Conservation (phyloP, 2,797 vertebrate species). For the Presbytis comata region DNA sequence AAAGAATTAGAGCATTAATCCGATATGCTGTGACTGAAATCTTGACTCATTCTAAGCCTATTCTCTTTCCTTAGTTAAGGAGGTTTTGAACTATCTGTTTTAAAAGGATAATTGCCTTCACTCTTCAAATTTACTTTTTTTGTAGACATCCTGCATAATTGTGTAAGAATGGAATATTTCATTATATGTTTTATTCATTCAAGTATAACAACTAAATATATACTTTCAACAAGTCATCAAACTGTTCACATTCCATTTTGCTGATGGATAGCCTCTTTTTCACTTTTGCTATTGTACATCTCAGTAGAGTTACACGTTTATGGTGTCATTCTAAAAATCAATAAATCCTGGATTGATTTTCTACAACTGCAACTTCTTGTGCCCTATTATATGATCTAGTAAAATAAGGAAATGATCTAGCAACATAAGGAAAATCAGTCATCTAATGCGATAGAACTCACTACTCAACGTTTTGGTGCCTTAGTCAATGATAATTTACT, state of each 20-base stretch:
- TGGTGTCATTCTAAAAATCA: conserved; percentile 57
- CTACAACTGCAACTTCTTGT: neutral
- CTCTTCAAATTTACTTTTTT: neutral
- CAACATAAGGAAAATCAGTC: conserved; percentile 36
- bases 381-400: neutral
- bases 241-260: conserved; percentile 44
- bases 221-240: conserved; percentile 61
- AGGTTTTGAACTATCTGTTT: conserved; percentile 43
- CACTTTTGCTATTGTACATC: conserved; percentile 30
- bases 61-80: conserved; percentile 25
- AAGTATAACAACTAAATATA: conserved; percentile 53
- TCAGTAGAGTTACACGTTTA: conserved; percentile 55
- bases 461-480: neutral
- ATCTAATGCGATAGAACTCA: neutral
- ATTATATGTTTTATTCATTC: conserved; percentile 55
- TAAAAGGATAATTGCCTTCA: neutral
- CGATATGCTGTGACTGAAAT: neutral
- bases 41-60: neutral
- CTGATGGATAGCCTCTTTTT: neutral
- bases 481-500: neutral
- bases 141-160: neutral
- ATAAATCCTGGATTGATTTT: conserved; percentile 52
- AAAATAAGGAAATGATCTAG: conserved; percentile 43
- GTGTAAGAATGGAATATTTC: conserved; percentile 29
- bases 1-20: conserved; percentile 21